Base-by-base conservation (phyloP, 2,113 vertebrate species). In the Campylomormyrus numenius region DNA sequence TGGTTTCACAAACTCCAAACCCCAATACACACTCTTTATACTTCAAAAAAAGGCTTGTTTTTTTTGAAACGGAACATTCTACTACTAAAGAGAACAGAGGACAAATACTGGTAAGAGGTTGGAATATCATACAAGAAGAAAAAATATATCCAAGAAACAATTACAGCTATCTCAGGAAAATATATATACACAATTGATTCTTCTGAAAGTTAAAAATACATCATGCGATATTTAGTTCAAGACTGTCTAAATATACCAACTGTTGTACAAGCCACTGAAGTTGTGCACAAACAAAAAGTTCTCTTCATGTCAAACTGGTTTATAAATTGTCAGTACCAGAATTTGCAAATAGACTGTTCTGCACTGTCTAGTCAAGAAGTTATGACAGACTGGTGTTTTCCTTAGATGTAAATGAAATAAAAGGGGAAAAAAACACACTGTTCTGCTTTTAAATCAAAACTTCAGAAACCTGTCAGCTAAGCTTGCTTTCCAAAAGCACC, bases 1-100 rank as follows among this genome's bases (percentile, higher is more conserved):
- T 98, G 97, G 96, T 96, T 98, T 96, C 97, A 98, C 97, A 98
- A 97, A 97, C 96, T 96, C 96, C 97, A 97, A 97, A 97, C 96
- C 95, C 96, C 97, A 95, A 96, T 97, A 97, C 97, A 96, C 97
- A 96, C 96, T 96, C 96, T 97, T 95, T 97, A 96, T 97, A 97
- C 95, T 96, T 97, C 95, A 96, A 97, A 97, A 97, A 97, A 94
- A 97, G 94, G 93, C 95, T 94, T 94, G 90, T 90, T 97, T 95
- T 96, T 94, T 95, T 87, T 89, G 17, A 89, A 97, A 97, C 96
- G 96, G 96, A 96, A 96, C 96, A 95, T 96, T 95, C 95, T 96
- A 96, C 98, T 96, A 97, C 96, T 96, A 95, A 96, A 96, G 96
- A 94, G 94, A 96, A 95, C 93, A 95, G 93, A 95, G 94, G 96